Conservation (phyloP, 2,797 vertebrate species). For the Triplophysa yarkandensis region DNA sequence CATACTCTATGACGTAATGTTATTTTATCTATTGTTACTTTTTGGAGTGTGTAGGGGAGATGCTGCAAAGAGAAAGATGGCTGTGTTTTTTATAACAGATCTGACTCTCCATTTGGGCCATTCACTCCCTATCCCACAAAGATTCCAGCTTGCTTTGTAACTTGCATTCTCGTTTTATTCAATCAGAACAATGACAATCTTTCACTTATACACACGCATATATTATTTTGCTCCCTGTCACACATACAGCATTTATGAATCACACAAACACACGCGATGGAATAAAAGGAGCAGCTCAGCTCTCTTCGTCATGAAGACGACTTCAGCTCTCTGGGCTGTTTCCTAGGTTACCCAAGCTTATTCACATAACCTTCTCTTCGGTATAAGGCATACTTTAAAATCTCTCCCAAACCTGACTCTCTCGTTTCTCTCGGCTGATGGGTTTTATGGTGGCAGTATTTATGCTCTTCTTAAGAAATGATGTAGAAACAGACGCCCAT, state of each 20-base stretch:
- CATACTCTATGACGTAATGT: slow-evolving; percentile 7
- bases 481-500: slow-evolving; percentile 10
- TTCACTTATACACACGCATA: slow-evolving; percentile 14
- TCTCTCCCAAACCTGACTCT: slow-evolving; percentile 44
- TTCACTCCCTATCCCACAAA: not conserved
- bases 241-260: slow-evolving; percentile 51
- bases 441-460: slow-evolving; percentile 31
- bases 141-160: slow-evolving; percentile 11
- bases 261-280: slow-evolving; percentile 49
- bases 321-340: slow-evolving; percentile 45
- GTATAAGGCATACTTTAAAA: slow-evolving; percentile 54
- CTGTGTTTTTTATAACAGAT: not conserved
- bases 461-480: slow-evolving; percentile 34
- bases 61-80: slow-evolving; percentile 1
- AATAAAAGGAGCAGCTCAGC: slow-evolving; percentile 40
- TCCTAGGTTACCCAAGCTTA: slow-evolving; percentile 63
- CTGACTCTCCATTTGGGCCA: slow-evolving; percentile 10
- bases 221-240: slow-evolving; percentile 8
- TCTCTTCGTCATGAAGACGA: slow-evolving; percentile 45
- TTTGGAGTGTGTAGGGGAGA: slow-evolving; percentile 8
- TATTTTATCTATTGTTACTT: slow-evolving; percentile 4
- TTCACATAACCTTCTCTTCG: slow-evolving; percentile 56
- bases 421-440: slow-evolving; percentile 38
- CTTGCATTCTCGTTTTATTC: slow-evolving; percentile 31
- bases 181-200: slow-evolving; percentile 22